Percentiles rank a stretch among this genome's conserved stretches.
These are phyloP conservation scores for Enteromius fasciolatus DNA, from an alignment of 2,797 vertebrate genomes.

Conservation along the genomic window DNA sequence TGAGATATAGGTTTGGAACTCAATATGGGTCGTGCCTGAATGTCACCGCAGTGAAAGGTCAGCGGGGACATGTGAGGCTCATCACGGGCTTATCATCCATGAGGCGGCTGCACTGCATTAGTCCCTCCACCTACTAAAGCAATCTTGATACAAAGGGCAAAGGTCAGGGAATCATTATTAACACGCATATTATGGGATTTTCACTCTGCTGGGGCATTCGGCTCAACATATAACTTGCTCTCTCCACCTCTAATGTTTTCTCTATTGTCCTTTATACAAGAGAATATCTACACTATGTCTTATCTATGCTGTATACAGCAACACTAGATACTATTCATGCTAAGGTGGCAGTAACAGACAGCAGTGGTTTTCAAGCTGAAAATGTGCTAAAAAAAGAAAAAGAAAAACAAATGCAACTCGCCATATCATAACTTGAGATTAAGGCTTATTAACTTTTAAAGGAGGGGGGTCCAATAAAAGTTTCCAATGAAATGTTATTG, in stretches of 20 bases:
- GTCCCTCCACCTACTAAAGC: conserved; percentile 43
- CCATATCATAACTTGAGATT: neutral
- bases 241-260: conserved; percentile 5
- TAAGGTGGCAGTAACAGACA: neutral
- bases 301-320: conserved; percentile 14
- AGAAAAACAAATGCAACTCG: neutral
- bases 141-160: conserved; percentile 31
- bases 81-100: conserved; percentile 48
- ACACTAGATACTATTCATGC: neutral
- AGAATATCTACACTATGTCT: neutral
- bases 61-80: conserved; percentile 44
- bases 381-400: neutral
- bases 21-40: conserved; percentile 58
- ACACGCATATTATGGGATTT: conserved; percentile 35
- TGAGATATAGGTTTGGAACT: conserved; percentile 52
- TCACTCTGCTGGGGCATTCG: conserved; percentile 1
- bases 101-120: conserved; percentile 43
- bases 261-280: neutral
- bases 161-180: conserved; percentile 52
- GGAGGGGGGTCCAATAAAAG: neutral
- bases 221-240: conserved; percentile 1
- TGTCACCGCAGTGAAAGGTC: conserved; percentile 56
- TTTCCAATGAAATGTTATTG: neutral
- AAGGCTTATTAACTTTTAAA: conserved; percentile 5
- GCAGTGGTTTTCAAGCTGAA: neutral